Percentiles rank a stretch among this genome's conserved stretches.
phyloP scores from a whole-genome alignment of 2,797 vertebrate species.

The Hippocampus kuda region DNA sequence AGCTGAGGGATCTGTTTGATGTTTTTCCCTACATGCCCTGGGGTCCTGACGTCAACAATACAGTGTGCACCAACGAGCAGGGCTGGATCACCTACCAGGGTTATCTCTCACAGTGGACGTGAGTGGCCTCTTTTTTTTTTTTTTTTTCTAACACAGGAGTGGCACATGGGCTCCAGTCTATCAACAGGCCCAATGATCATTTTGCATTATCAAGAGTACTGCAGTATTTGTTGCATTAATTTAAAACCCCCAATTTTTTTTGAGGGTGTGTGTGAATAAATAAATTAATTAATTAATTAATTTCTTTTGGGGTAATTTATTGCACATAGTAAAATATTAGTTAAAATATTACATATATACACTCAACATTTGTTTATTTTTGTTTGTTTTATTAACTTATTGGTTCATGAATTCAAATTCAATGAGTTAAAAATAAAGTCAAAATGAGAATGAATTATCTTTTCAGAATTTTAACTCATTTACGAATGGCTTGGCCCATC shows the following conservation, averaged over 20 bases:
- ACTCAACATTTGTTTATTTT: no score
- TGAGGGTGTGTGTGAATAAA: no score
- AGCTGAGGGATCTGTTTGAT: conserved; percentile 85
- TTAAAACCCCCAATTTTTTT: no score
- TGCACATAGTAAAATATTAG: no score
- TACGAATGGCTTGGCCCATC: neutral
- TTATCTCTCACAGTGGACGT: conserved; percentile 97
- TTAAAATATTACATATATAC: no score
- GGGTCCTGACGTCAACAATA: conserved; percentile 90
- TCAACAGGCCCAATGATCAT: no score
- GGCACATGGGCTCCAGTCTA: neutral
- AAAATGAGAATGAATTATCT: neutral
- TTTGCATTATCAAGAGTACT: no score
- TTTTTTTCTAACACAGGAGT: neutral
- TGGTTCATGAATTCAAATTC: no score
- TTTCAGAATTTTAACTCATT: neutral
- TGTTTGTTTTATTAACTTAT: no score
- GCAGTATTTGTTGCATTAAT: neutral
- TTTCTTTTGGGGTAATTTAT: no score
- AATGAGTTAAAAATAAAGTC: no score
- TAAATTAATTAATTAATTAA: no score
- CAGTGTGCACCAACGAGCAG: conserved; percentile 85
- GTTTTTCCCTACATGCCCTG: conserved; percentile 82
- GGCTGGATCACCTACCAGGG: conserved; percentile 97
- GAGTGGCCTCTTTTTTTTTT: conserved; percentile 51